These are phyloP conservation scores for Sturmia bella DNA, from an alignment of 2,888 invertebrate genomes.

Conservation along the genomic window DNA sequence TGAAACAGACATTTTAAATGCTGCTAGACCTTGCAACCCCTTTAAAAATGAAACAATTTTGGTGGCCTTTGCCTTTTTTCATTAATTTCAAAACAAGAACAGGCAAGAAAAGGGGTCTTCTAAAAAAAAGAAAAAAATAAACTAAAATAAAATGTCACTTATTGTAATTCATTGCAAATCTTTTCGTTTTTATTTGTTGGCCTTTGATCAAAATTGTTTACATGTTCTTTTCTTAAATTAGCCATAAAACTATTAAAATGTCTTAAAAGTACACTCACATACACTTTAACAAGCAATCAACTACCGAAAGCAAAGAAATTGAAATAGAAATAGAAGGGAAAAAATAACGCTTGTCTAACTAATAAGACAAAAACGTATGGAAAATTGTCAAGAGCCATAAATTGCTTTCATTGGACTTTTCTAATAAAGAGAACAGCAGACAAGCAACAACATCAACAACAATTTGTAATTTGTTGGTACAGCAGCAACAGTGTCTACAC, in stretches of 20 bases:
- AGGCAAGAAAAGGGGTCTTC: constrained; percentile 6
- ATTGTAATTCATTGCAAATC: constrained; percentile 60
- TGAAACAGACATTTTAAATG: constrained; percentile 2
- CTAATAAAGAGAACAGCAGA: constrained; percentile 34
- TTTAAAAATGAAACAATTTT: neutral
- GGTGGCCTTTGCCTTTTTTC: neutral
- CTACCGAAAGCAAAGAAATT: neutral
- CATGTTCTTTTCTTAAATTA: constrained; percentile 70
- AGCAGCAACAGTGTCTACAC: constrained; percentile 29
- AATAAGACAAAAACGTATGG: constrained; percentile 46
- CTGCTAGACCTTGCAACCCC: neutral
- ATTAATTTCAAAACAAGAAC: neutral
- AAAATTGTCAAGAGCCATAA: constrained; percentile 65
- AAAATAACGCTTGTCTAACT: constrained; percentile 34
- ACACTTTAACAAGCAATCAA: constrained; percentile 27
- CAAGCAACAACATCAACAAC: neutral
- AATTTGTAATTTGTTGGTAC: neutral
- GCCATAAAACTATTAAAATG: constrained; percentile 69
- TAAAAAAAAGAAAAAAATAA: constrained; percentile 4
- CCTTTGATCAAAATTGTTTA: constrained; percentile 69
- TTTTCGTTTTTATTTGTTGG: constrained; percentile 58
- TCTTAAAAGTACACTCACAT: constrained; percentile 57
- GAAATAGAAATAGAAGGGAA: neutral
- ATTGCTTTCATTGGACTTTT: constrained; percentile 64
- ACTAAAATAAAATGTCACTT: constrained; percentile 52